phyloP scores from a whole-genome alignment of 2,888 invertebrate genomes.

The Lasiommata megera region DNA sequence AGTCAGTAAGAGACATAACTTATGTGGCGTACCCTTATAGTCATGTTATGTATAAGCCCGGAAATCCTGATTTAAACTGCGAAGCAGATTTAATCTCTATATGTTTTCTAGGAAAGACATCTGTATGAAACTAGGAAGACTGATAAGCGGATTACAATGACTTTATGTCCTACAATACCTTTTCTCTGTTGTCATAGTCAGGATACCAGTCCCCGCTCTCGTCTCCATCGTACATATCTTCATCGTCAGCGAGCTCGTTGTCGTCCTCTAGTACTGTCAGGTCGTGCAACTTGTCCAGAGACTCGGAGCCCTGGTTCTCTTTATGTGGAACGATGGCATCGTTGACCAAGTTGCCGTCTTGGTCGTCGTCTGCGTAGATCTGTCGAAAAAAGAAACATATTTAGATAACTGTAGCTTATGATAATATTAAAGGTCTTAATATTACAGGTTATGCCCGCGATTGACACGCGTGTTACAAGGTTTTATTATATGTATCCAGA shows the following conservation, averaged over 20 bases:
- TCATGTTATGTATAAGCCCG: no score
- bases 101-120: no score
- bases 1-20: no score
- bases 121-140: no score
- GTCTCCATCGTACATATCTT: constrained; percentile 54
- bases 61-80: no score
- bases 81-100: no score
- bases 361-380: constrained; percentile 70
- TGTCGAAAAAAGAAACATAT: constrained; percentile 37
- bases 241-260: constrained; percentile 54
- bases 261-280: constrained; percentile 68
- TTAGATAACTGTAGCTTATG: not conserved
- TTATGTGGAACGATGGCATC: constrained; percentile 34
- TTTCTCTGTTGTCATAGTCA: constrained; percentile 60
- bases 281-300: constrained; percentile 60
- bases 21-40: no score
- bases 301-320: constrained; percentile 44
- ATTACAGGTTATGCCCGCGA: no score
- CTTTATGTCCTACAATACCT: constrained; percentile 39
- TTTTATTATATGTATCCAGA: no score
- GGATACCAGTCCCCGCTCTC: constrained; percentile 70
- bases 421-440: no score
- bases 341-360: constrained; percentile 43
- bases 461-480: no score
- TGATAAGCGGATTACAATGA: not conserved